These are phyloP conservation scores for Melopsittacus undulatus DNA, from an alignment of 2,797 vertebrate species.

Conservation along the genomic window DNA sequence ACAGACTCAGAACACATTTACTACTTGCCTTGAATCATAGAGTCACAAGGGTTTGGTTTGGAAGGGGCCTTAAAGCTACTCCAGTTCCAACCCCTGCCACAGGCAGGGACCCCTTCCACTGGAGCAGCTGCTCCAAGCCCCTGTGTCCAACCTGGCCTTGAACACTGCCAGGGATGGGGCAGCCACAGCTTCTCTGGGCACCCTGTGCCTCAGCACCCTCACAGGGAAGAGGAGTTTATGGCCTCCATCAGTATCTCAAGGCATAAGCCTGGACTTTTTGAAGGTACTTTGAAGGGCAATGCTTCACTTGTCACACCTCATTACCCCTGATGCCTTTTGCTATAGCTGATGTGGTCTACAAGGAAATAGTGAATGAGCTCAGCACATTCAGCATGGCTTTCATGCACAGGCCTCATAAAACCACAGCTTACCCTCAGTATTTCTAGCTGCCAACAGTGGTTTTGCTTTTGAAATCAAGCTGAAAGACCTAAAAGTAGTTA, in stretches of 20 bases:
- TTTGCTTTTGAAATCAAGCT: background rate
- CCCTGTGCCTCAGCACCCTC: background rate
- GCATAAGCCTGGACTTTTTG: background rate
- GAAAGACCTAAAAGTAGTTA: background rate
- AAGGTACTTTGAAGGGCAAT: background rate
- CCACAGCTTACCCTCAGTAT: rapidly evolving
- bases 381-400: background rate
- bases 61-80: background rate
- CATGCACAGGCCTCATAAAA: background rate
- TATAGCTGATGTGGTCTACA: background rate
- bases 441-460: background rate
- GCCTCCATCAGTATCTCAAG: background rate
- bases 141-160: no score
- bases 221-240: background rate
- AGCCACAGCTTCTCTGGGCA: background rate
- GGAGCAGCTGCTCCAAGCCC: background rate
- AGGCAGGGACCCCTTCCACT: background rate
- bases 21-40: background rate
- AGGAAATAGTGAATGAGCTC: background rate
- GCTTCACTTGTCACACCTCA: background rate
- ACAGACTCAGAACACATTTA: background rate
- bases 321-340: background rate
- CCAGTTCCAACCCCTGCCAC: rapidly evolving
- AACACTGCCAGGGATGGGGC: background rate
- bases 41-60: background rate